A percentile compares a stretch with the other conserved stretches of the same genome.
These are phyloP conservation scores for Ichneumoninae sp. DNA, from an alignment of 2,888 invertebrate species.

Conservation along the genomic window DNA sequence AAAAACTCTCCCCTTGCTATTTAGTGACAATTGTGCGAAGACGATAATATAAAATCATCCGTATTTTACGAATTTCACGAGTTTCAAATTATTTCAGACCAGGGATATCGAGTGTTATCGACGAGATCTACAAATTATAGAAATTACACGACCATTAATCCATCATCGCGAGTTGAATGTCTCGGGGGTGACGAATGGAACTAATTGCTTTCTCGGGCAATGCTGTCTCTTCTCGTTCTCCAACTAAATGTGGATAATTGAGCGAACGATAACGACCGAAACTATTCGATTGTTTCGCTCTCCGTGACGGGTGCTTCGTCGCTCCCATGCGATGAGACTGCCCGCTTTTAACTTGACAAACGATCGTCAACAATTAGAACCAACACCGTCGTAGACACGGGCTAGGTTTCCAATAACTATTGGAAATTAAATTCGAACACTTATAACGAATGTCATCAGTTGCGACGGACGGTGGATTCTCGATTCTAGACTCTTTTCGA, in stretches of 20 bases:
- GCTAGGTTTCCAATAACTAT: background rate
- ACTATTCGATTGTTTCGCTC: slow-evolving; percentile 9
- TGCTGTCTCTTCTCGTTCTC: background rate
- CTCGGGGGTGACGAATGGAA: background rate
- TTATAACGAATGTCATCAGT: background rate
- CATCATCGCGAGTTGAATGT: background rate
- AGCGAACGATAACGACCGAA: slow-evolving; percentile 7
- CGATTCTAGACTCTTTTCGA: background rate
- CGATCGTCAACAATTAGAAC: background rate
- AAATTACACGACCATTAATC: background rate
- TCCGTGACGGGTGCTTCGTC: background rate
- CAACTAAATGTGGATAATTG: background rate
- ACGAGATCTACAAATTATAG: too few relatives aligned
- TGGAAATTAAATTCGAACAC: background rate
- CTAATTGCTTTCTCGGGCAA: background rate
- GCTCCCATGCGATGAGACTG: background rate
- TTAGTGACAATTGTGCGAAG: background rate
- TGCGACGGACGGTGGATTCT: background rate
- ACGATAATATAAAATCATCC: background rate
- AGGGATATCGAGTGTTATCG: too few relatives aligned
- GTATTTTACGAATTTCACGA: background rate
- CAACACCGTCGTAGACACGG: background rate
- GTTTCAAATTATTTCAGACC: background rate
- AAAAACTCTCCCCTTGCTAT: too few relatives aligned
- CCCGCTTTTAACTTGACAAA: background rate